Evolutionary conservation across 2,888 invertebrate genomes (phyloP).

Genomic region (Charanyca ferruginea): DNA sequence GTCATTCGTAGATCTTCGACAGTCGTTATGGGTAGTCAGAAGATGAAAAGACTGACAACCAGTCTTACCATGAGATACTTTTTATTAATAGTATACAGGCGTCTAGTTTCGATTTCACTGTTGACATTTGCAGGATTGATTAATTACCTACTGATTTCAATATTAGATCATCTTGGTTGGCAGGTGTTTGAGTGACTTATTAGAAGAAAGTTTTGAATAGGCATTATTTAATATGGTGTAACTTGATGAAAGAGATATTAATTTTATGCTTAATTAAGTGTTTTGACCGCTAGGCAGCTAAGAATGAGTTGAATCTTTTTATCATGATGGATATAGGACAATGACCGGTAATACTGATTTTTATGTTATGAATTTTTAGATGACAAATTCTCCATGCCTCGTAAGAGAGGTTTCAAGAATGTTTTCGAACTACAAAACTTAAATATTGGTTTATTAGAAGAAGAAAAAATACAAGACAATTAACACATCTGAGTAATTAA

Average conservation of each 20-base stretch:
- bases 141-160: constrained; percentile 33
- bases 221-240: constrained; percentile 18
- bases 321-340: background rate
- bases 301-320: background rate
- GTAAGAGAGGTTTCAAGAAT: too few relatives aligned
- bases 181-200: constrained; percentile 45
- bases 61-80: too few relatives aligned
- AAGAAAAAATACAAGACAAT: background rate
- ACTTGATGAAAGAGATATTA: constrained; percentile 13
- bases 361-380: background rate
- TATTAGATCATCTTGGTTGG: constrained; percentile 30
- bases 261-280: constrained; percentile 1
- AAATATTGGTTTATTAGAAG: too few relatives aligned
- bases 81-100: constrained; percentile 24
- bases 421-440: too few relatives aligned
- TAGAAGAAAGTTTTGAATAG: constrained; percentile 38
- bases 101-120: constrained; percentile 39
- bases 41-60: too few relatives aligned
- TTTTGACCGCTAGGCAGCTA: constrained; percentile 12
- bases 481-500: constrained; percentile 19
- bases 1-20: too few relatives aligned
- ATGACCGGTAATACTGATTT: background rate
- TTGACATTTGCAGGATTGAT: constrained; percentile 10
- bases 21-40: too few relatives aligned
- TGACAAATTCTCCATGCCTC: background rate